Evolutionary conservation across 2,888 invertebrate species (phyloP).

Genomic region (Lasioglossum morio): DNA sequence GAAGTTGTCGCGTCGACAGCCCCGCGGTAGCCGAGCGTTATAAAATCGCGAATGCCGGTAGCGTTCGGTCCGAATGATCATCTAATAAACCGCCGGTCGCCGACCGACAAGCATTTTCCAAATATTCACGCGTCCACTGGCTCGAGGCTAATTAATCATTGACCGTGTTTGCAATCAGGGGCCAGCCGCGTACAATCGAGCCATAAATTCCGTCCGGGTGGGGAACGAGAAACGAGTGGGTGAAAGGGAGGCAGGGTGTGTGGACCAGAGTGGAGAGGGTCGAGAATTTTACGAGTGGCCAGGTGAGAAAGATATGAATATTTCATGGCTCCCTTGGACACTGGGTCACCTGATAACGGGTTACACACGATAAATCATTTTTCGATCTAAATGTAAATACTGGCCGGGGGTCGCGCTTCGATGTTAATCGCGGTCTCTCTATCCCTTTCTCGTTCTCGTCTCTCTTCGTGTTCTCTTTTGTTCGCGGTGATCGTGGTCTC

Average conservation of each 20-base stretch:
- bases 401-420: slow-evolving; percentile 8
- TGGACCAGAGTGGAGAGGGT: neutral
- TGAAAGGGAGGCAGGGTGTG: neutral
- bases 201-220: slow-evolving; percentile 40
- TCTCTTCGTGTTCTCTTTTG: neutral
- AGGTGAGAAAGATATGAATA: slow-evolving; percentile 62
- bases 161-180: slow-evolving; percentile 32
- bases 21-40: neutral
- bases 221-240: neutral
- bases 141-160: slow-evolving; percentile 50
- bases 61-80: neutral
- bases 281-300: slow-evolving; percentile 60
- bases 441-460: neutral
- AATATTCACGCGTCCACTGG: slow-evolving; percentile 35
- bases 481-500: neutral
- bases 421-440: slow-evolving; percentile 44
- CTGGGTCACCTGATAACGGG: slow-evolving; percentile 49
- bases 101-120: slow-evolving; percentile 26
- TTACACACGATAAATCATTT: slow-evolving; percentile 58
- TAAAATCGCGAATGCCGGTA: neutral
- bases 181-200: slow-evolving; percentile 9
- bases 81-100: slow-evolving; percentile 22
- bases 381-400: slow-evolving; percentile 65
- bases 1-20: neutral
- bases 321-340: slow-evolving; percentile 56